Evolutionary conservation across 2,797 vertebrate genomes (phyloP), one percentile per base, ranked within the genome.

Genomic region (Sparidentex hasta): DNA sequence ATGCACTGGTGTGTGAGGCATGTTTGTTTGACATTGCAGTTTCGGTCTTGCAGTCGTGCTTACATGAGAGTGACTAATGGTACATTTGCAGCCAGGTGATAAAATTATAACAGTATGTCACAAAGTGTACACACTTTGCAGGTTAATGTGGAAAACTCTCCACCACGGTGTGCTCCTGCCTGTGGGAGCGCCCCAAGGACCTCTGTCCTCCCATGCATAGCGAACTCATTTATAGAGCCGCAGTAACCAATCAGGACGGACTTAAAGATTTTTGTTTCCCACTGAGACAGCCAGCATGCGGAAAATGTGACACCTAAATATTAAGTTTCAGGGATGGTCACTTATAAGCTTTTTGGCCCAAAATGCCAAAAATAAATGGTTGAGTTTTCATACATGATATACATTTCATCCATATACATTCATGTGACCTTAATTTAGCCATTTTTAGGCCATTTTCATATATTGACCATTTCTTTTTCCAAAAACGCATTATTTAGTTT

Each of bases 161-260:
- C 77, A 56, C 11, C 23, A 8, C 68, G 16, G 76, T 65, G 59
- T 23, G 71, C 74, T 74, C 58, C 63, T 21, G 81, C 90, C 88
- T 74, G 61, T 58, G 77, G 90, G 87, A 41, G 43, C 7, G 74
- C 83, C 85, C 41, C 21, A 2, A 86, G 85, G 80, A 79, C n/a
- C 55, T 57, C 64, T 76, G 81, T 66, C 84, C 82, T 74, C 46
- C 38, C 74, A 77, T 78, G 80, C 85, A 81, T 46, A 62, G 47
- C 72, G 71, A 57, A 68, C 81, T 85, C 73, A 84, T 83, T 87
- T 86, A 64, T 38, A 65, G 65, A 74, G 52, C 51, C 58, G 47
- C 43, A 58, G 65, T 52, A 82, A 62, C 65, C 74, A 68, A 71
- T 84, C 67, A 80, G 71, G 52, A 44, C 38, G 46, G 16, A 57